These are phyloP conservation scores for Cryptoleucopteryx plumbea DNA, from an alignment of 2,113 vertebrate genomes.

Conservation along the genomic window DNA sequence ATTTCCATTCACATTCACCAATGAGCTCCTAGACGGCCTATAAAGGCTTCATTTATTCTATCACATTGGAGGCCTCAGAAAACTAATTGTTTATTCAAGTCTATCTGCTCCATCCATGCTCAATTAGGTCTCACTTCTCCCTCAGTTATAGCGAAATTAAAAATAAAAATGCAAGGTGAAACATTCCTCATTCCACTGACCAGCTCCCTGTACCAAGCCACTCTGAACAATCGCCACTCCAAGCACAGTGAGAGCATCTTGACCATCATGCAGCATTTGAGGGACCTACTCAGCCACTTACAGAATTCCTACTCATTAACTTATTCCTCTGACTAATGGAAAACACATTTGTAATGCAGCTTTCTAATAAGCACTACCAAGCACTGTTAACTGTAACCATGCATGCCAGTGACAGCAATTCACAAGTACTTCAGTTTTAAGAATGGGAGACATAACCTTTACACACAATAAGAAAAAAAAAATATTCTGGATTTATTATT, in stretches of 20 bases:
- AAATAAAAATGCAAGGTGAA: slow-evolving; percentile 57
- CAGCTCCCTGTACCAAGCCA: neutral
- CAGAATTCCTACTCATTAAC: neutral
- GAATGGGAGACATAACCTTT: neutral
- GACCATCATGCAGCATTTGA: neutral
- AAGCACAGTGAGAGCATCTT: neutral
- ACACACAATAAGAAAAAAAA: neutral
- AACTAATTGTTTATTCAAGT: slow-evolving; percentile 70
- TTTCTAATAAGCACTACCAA: slow-evolving; percentile 23
- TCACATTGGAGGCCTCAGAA: slow-evolving; percentile 34
- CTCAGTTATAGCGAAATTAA: slow-evolving; percentile 59
- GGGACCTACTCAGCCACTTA: neutral
- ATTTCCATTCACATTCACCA: slow-evolving; percentile 64
- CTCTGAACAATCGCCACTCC: neutral
- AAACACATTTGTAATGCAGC: slow-evolving; percentile 14
- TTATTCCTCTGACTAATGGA: neutral
- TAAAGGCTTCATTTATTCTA: slow-evolving; percentile 59
- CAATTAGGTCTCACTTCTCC: slow-evolving; percentile 49
- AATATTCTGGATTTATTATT: neutral
- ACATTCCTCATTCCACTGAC: slow-evolving; percentile 7
- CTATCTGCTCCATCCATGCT: slow-evolving; percentile 44
- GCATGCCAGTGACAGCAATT: neutral
- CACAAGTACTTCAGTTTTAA: neutral
- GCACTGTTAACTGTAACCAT: neutral
- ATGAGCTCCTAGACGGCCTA: slow-evolving; percentile 48